phyloP scores from a whole-genome alignment of 2,888 invertebrate genomes.

The Malachius bipustulatus region DNA sequence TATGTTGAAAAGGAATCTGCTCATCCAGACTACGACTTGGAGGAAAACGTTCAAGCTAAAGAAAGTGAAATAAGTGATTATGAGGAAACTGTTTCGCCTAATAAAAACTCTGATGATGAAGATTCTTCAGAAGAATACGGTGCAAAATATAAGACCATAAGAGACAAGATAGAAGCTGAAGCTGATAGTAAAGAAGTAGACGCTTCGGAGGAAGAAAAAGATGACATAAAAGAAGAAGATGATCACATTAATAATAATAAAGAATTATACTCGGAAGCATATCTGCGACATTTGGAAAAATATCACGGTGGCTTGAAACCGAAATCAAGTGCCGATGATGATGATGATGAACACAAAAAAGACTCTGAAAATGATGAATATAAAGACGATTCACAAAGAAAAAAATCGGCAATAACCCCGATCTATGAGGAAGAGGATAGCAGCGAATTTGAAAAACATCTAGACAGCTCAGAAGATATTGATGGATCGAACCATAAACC shows the following conservation, averaged over 20 bases:
- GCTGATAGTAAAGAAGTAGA: constrained; percentile 5
- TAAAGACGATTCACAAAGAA: too few relatives aligned
- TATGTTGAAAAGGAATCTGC: too few relatives aligned
- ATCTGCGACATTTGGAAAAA: not conserved
- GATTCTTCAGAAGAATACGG: constrained; percentile 5
- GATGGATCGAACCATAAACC: too few relatives aligned
- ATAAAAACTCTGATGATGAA: constrained; percentile 2
- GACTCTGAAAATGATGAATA: constrained; percentile 7
- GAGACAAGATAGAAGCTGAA: constrained; percentile 4
- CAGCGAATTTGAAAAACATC: too few relatives aligned
- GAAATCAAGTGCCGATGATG: not conserved
- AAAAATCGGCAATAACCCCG: too few relatives aligned
- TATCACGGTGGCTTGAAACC: not conserved
- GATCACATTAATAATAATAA: constrained; percentile 7
- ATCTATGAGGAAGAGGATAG: too few relatives aligned
- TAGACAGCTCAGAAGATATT: too few relatives aligned
- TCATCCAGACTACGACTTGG: too few relatives aligned
- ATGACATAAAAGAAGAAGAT: constrained; percentile 9
- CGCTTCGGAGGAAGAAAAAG: constrained; percentile 9
- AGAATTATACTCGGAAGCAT: constrained; percentile 3
- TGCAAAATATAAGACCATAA: constrained; percentile 9
- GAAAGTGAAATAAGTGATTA: not conserved
- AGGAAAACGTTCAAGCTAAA: not conserved
- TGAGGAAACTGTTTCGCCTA: not conserved
- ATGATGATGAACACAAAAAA: not conserved